A percentile compares a stretch with the other conserved stretches of the same genome.
phyloP scores from a whole-genome alignment of 1,140 invertebrate species.

The Zaprionus capensis region DNA sequence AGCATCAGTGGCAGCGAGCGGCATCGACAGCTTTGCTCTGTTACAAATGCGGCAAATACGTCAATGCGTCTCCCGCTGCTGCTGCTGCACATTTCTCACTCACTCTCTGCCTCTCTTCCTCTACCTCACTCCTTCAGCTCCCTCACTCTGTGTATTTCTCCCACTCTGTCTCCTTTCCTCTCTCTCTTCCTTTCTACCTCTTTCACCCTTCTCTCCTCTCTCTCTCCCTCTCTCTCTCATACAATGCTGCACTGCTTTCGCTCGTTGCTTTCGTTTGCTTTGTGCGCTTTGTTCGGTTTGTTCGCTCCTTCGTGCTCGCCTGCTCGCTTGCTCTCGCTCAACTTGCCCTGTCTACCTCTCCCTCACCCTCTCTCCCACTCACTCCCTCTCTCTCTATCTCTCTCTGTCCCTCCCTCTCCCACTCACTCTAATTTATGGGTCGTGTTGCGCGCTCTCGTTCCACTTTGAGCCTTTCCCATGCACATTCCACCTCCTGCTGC shows the following conservation, averaged over 20 bases:
- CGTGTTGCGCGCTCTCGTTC: slow-evolving; percentile 62
- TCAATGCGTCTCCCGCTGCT: slow-evolving; percentile 54
- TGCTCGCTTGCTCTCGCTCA: background rate
- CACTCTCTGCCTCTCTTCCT: background rate
- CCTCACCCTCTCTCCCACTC: slow-evolving; percentile 12
- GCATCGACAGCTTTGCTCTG: slow-evolving; percentile 41
- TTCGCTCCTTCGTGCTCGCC: slow-evolving; percentile 6
- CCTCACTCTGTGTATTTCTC: background rate
- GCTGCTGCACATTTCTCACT: slow-evolving; percentile 13
- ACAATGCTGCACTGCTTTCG: slow-evolving; percentile 8
- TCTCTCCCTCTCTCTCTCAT: background rate
- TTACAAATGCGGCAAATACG: slow-evolving; percentile 72
- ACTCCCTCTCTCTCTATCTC: background rate
- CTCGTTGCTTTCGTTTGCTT: slow-evolving; percentile 8
- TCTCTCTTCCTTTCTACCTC: background rate
- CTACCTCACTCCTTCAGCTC: background rate
- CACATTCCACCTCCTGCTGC: slow-evolving; percentile 57
- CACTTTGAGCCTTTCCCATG: slow-evolving; percentile 61
- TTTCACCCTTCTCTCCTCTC: background rate
- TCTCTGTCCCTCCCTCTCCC: slow-evolving; percentile 8
- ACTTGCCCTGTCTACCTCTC: slow-evolving; percentile 23
- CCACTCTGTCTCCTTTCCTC: background rate
- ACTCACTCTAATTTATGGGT: slow-evolving; percentile 77
- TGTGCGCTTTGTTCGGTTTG: slow-evolving; percentile 12
- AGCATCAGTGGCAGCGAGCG: background rate